Conservation (phyloP, 2,888 invertebrate species). For the Nysson spinosus region DNA sequence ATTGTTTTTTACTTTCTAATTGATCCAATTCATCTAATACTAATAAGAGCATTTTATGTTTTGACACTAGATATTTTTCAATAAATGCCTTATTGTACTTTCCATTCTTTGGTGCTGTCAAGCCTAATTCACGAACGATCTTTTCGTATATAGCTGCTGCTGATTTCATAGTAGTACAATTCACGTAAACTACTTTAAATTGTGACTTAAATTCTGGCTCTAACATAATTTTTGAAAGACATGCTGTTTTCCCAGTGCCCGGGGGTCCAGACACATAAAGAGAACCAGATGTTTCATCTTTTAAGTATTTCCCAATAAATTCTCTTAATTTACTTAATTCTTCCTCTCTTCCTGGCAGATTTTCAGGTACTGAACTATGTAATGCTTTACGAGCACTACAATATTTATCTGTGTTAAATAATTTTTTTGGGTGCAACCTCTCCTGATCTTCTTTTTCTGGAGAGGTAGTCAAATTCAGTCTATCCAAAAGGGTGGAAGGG, state of each 20-base stretch:
- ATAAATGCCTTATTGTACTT: constrained; percentile 83
- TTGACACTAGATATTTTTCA: constrained; percentile 82
- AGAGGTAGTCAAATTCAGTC: constrained; percentile 58
- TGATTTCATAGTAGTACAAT: constrained; percentile 94
- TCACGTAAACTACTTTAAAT: constrained; percentile 85
- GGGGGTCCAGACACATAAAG: constrained; percentile 97
- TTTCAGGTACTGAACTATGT: constrained; percentile 78
- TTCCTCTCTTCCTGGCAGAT: constrained; percentile 87
- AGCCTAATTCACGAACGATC: constrained; percentile 85
- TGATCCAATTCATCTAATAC: constrained; percentile 98
- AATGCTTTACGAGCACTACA: constrained; percentile 78
- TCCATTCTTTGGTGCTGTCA: constrained; percentile 81
- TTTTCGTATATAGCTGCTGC: constrained; percentile 88
- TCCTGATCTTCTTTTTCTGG: constrained; percentile 44
- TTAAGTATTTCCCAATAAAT: constrained; percentile 84
- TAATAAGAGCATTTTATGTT: constrained; percentile 87
- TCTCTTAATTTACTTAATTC: constrained; percentile 84
- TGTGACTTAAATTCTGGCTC: constrained; percentile 81
- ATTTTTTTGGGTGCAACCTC: constrained; percentile 59
- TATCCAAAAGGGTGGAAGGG: constrained; percentile 64
- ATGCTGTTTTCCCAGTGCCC: constrained; percentile 97
- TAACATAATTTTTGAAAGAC: constrained; percentile 86
- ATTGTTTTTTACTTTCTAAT: constrained; percentile 88
- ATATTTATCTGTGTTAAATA: constrained; percentile 66
- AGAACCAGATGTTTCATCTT: constrained; percentile 85